phyloP scores from a whole-genome alignment of 1,140 invertebrate genomes.

The Pachyrhynchus sulphureomaculatus region DNA sequence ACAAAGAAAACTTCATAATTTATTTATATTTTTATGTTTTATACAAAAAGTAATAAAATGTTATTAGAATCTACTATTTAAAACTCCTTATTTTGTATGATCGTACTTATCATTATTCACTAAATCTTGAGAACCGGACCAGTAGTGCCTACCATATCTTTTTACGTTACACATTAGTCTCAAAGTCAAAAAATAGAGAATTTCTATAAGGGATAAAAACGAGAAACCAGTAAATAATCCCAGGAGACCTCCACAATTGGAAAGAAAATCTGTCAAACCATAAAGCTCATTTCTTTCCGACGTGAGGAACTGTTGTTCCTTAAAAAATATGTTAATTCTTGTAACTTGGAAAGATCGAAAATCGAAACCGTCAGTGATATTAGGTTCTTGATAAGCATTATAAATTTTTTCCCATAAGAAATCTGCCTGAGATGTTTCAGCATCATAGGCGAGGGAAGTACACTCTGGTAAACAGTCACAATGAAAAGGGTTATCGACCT shows the following conservation, averaged over 20 bases:
- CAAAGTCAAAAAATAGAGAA: conserved; percentile 62
- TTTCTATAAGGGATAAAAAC: conserved; percentile 62
- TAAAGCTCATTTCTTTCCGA: conserved; percentile 62
- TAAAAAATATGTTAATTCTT: conserved; percentile 55
- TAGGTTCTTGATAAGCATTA: conserved; percentile 37
- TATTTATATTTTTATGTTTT: too few relatives aligned
- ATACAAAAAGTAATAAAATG: too few relatives aligned
- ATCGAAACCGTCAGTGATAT: conserved; percentile 40
- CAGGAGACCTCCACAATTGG: conserved; percentile 65
- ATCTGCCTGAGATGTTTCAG: too few relatives aligned
- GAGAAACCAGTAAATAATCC: conserved; percentile 69
- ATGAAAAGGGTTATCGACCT: background rate
- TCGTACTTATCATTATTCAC: too few relatives aligned
- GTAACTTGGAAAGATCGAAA: conserved; percentile 40
- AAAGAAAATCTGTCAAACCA: conserved; percentile 63
- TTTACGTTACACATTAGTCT: conserved; percentile 52
- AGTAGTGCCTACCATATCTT: conserved; percentile 29
- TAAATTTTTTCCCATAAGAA: conserved; percentile 60
- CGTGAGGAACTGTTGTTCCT: conserved; percentile 64
- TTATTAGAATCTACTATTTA: too few relatives aligned
- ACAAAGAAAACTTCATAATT: too few relatives aligned
- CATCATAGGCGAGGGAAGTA: conserved; percentile 65
- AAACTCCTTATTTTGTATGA: too few relatives aligned
- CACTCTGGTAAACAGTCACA: conserved; percentile 69
- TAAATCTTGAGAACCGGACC: too few relatives aligned